Evolutionary conservation across 2,113 vertebrate genomes (phyloP).

Genomic region (Alouatta palliata): DNA sequence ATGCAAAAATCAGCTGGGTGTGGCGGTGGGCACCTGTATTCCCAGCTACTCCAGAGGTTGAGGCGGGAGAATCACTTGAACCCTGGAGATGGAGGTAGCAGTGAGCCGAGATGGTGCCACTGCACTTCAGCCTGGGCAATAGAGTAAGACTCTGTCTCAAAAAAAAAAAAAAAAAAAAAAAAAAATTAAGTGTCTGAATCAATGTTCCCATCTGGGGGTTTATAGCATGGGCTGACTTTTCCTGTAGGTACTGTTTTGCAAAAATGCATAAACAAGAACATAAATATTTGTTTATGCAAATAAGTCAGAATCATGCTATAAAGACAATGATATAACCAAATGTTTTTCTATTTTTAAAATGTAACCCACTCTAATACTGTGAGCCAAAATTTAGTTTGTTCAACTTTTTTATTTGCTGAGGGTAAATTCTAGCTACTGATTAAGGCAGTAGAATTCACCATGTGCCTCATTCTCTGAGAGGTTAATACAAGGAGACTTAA

Average conservation of each 20-base stretch:
- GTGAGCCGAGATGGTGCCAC: too few species aligned
- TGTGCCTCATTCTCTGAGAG: conserved; percentile 35
- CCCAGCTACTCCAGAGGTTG: too few species aligned
- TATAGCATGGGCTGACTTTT: not conserved
- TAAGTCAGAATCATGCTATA: not conserved
- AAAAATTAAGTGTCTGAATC: not conserved
- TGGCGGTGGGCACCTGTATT: too few species aligned
- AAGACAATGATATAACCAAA: not conserved
- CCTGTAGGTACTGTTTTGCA: not conserved
- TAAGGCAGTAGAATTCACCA: not conserved
- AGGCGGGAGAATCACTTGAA: too few species aligned
- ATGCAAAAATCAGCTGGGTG: too few species aligned
- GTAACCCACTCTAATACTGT: not conserved
- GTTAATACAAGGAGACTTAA: conserved; percentile 39
- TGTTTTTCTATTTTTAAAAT: conserved; percentile 36
- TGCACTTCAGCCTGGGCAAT: too few species aligned
- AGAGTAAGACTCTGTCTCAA: too few species aligned
- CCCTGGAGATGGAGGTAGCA: too few species aligned
- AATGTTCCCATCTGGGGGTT: not conserved
- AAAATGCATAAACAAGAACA: not conserved
- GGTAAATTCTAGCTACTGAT: conserved; percentile 36
- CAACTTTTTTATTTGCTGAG: conserved; percentile 39
- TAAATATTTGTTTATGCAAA: not conserved
- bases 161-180: too few species aligned
- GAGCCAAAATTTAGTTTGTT: conserved; percentile 1